phyloP scores from a whole-genome alignment of 1,140 invertebrate species.

The Neodiprion lecontei region DNA sequence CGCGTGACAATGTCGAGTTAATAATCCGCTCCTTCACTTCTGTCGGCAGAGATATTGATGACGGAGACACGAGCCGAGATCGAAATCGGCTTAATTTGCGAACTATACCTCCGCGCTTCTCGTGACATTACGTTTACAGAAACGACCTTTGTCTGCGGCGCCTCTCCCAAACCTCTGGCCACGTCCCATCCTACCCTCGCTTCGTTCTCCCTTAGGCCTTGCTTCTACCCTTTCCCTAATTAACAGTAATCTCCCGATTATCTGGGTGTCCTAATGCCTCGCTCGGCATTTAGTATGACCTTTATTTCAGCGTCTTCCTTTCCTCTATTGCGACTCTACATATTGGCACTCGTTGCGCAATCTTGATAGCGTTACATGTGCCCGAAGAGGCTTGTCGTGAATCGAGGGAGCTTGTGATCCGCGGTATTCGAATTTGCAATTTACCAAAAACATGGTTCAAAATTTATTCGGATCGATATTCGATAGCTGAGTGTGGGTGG shows the following conservation, averaged over 20 bases:
- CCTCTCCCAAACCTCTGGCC: background rate
- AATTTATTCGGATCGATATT: too few relatives aligned
- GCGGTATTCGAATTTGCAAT: background rate
- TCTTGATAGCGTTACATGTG: background rate
- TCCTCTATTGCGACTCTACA: background rate
- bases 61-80: background rate
- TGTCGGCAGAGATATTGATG: too few relatives aligned
- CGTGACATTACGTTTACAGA: background rate
- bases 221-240: slow-evolving; percentile 29
- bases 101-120: background rate
- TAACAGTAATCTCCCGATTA: slow-evolving; percentile 20
- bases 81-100: background rate
- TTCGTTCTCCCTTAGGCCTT: background rate
- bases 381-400: background rate
- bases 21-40: too few relatives aligned
- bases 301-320: slow-evolving; percentile 12
- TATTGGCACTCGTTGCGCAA: background rate
- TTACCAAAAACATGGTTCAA: background rate
- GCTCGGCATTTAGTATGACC: slow-evolving; percentile 18
- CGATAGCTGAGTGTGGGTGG: too few relatives aligned
- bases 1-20: too few relatives aligned
- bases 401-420: background rate
- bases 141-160: background rate
- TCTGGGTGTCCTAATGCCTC: slow-evolving; percentile 6
- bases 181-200: background rate